phyloP scores from a whole-genome alignment of 2,797 vertebrate genomes.

The Oryzias dopingdopingensis region DNA sequence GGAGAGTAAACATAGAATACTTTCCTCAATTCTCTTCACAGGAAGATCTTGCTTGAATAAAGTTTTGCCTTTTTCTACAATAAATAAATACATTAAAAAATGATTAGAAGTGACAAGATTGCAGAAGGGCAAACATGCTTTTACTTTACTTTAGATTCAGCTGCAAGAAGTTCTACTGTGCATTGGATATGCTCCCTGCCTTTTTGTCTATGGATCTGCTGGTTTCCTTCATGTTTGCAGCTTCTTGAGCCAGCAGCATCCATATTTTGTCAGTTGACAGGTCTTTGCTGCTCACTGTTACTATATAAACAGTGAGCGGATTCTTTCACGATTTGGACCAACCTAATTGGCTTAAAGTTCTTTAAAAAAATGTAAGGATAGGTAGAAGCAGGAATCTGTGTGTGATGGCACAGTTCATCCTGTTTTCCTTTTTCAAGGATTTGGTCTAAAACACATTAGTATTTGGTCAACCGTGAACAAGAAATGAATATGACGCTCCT shows the following conservation, averaged over 20 bases:
- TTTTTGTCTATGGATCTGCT: too few species aligned
- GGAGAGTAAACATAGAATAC: slow-evolving; percentile 1
- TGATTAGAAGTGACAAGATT: too few species aligned
- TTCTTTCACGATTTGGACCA: too few species aligned
- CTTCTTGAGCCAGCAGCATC: neutral
- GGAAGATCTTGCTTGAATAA: slow-evolving; percentile 8
- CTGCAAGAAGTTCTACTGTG: too few species aligned
- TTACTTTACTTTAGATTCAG: too few species aligned
- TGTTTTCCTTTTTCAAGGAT: slow-evolving; percentile 30
- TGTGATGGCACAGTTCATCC: slow-evolving; percentile 42
- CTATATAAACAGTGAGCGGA: too few species aligned
- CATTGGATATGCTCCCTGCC: too few species aligned
- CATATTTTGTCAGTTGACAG: neutral
- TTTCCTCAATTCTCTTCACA: slow-evolving; percentile 5
- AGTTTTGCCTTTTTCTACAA: neutral
- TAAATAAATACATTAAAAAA: too few species aligned
- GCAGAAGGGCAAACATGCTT: too few species aligned
- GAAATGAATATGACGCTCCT: slow-evolving; percentile 57
- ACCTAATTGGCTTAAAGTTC: too few species aligned
- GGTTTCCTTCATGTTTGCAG: neutral
- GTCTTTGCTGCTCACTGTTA: neutral
- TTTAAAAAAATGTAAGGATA: slow-evolving; percentile 7
- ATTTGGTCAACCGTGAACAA: slow-evolving; percentile 56
- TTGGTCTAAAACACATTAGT: slow-evolving; percentile 49
- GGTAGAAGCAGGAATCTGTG: slow-evolving; percentile 21